phyloP scores from a whole-genome alignment of 2,113 vertebrate genomes.

The Sapajus apella region DNA sequence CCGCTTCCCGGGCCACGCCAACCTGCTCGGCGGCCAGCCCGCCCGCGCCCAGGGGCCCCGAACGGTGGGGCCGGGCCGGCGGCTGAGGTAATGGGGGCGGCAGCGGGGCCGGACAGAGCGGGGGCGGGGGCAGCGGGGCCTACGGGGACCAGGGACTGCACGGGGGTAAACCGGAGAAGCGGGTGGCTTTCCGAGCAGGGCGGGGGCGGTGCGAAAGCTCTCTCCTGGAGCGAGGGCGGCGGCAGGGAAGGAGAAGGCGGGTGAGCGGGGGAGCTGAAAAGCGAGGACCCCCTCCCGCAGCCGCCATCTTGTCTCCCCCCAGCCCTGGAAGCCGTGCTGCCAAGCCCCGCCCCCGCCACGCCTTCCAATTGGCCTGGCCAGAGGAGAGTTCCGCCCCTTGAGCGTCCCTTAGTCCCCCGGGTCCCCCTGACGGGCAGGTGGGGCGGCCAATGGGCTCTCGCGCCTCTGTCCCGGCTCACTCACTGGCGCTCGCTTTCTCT shows the following conservation, averaged over 20 bases:
- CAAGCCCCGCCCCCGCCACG: background rate
- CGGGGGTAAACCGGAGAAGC: conserved; percentile 64
- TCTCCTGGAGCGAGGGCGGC: conserved; percentile 44
- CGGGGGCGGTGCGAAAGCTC: background rate
- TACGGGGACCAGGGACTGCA: conserved; percentile 31
- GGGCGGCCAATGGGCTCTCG: conserved; percentile 51
- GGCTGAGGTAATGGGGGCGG: conserved; percentile 69
- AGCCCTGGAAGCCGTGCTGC: conserved; percentile 22
- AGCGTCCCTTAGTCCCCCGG: background rate
- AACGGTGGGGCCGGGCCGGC: conserved; percentile 67
- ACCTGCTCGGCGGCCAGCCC: conserved; percentile 30
- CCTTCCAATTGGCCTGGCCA: background rate
- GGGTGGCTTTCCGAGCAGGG: conserved; percentile 38
- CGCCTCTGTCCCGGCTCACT: background rate
- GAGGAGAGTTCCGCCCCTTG: background rate
- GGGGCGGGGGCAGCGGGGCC: conserved; percentile 73
- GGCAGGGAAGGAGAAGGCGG: background rate
- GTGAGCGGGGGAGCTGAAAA: conserved; percentile 49
- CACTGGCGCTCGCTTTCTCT: conserved; percentile 39
- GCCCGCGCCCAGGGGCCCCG: conserved; percentile 62
- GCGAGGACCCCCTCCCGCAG: conserved; percentile 75
- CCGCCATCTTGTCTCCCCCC: conserved; percentile 84
- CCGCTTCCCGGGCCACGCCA: conserved; percentile 51
- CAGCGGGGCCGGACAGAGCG: conserved; percentile 57
- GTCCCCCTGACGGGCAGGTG: conserved; percentile 42